Base-by-base conservation (phyloP, 2,888 invertebrate species). In the Chironomus riparius region DNA sequence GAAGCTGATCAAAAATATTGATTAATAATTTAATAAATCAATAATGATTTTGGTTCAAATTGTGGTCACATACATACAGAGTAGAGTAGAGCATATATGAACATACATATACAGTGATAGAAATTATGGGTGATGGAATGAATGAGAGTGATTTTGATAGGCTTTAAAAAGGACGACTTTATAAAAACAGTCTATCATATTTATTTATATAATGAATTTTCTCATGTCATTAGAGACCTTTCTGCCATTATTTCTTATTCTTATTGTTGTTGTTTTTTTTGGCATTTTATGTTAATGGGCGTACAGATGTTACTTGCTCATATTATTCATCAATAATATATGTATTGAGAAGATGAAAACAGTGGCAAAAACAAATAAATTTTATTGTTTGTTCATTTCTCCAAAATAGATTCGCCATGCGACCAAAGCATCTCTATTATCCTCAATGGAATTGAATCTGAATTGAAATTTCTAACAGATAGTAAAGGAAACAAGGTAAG, bases 391-490 rank as follows among this genome's bases (percentile, higher is more conserved):
- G 78, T 80, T 80, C 80, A n/a, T 77, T 77, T 86, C 86, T 38
- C 38, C 38, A 38, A 38, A 38, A 6, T 88, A 91, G 92, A 92
- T 82, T 85, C 85, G 28, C 75, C 75, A 28, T 50, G 75, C 5
- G 74, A 71, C 50, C 92, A 94, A 84, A 92, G 94, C 77, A 94
- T 97, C 76, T 94, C 94, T 56, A 94, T 97, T 79, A 91, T 95
- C 88, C 87, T 97, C 81, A 96, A 97, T 81, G 95, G 94, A 3
- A 93, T 94, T 83, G 97, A 97, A 85, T 95, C 95, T 70, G 96
- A 97, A 83, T 86, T 97, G 78, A 91, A 91, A 81, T 95, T 97
- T 83, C 88, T 92, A 77, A 95, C 82, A 15, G 83, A 81, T 77
- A 80, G 80, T 77, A 80, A 80, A 68, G 84, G 83, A 77, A 79